Base-by-base conservation (phyloP, 2,113 vertebrate genomes). In the Catharus fuscescens region DNA sequence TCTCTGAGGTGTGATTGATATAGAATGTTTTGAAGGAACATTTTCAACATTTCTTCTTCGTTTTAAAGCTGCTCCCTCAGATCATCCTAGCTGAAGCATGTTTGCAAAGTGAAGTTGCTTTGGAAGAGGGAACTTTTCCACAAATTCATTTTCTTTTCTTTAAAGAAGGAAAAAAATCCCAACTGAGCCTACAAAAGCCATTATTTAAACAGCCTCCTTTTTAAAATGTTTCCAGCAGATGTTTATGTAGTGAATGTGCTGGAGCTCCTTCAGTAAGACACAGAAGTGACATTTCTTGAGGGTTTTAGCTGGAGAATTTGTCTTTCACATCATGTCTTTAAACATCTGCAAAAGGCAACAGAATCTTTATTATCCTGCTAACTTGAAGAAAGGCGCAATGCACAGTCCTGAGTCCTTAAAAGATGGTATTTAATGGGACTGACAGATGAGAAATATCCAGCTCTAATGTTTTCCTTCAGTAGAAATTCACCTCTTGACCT, bases 271-370 rank as follows among this genome's bases (percentile, higher is more conserved):
- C 95, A 74, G 96, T 90, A 97, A 98, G 97, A 96, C 90, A 97
- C 88, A 96, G 82, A 98, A 98, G 93, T 97, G 96, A 95, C 96
- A 97, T 98, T 98, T 98, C 98, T 98, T 96, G 97, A 96, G 97
- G 98, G 96, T 98, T 98, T 97, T 97, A 86, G 78, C 77, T 97
- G 95, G 97, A 97, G 97, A 97, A 95, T 97, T 97, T 95, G 94
- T 98, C 96, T 97, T 97, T 97, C 93, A 61, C 95, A 94, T 97
- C 93, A 86, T 97, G 96, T 97, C 96, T 98, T 97, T 97, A 98
- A 98, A 98, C 97, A 98, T 97, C 97, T 98, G 97, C 92, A 97
- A 96, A 96, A 97, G 96, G 88, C 96, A 97, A 97, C 95, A 91
- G 96, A 96, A 97, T 98, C 97, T 97, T 97, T 97, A 97, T 96